phyloP scores from a whole-genome alignment of 2,797 vertebrate genomes.

The Poecilia picta region DNA sequence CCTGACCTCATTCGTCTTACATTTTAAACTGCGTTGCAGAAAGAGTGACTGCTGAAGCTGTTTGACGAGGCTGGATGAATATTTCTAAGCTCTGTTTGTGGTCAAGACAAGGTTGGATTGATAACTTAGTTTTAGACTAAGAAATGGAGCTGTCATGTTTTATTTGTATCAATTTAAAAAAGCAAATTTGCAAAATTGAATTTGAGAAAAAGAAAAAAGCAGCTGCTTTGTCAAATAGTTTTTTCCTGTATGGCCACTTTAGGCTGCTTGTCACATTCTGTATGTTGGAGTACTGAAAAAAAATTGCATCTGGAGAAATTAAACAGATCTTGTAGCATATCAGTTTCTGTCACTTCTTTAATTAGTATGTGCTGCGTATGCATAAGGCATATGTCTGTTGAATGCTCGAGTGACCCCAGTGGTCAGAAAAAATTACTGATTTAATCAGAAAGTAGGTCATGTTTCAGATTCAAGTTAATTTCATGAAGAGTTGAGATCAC shows the following conservation, averaged over 20 bases:
- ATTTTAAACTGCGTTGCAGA: constrained; percentile 33
- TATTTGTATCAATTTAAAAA: neutral
- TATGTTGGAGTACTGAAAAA: neutral
- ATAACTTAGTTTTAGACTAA: constrained; percentile 11
- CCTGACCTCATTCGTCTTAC: constrained; percentile 32
- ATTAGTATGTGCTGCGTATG: neutral
- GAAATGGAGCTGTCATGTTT: neutral
- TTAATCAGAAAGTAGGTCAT: neutral
- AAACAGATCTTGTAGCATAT: neutral
- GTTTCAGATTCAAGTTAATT: neutral
- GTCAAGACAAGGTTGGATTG: neutral
- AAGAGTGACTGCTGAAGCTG: constrained; percentile 11
- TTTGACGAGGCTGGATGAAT: constrained; percentile 6
- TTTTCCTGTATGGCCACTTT: constrained; percentile 3
- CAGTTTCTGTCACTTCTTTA: neutral
- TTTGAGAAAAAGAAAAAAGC: constrained; percentile 9
- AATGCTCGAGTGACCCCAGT: neutral
- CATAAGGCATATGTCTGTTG: too few relatives aligned
- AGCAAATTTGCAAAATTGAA: constrained; percentile 4
- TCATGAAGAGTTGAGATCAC: neutral
- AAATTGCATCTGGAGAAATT: neutral
- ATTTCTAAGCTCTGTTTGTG: constrained; percentile 2
- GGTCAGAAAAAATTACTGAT: neutral
- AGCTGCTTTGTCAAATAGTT: constrained; percentile 10
- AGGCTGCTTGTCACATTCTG: neutral